These are phyloP conservation scores for Caenorhabditis inopinata DNA, from an alignment of 1,140 invertebrate species.

Conservation along the genomic window DNA sequence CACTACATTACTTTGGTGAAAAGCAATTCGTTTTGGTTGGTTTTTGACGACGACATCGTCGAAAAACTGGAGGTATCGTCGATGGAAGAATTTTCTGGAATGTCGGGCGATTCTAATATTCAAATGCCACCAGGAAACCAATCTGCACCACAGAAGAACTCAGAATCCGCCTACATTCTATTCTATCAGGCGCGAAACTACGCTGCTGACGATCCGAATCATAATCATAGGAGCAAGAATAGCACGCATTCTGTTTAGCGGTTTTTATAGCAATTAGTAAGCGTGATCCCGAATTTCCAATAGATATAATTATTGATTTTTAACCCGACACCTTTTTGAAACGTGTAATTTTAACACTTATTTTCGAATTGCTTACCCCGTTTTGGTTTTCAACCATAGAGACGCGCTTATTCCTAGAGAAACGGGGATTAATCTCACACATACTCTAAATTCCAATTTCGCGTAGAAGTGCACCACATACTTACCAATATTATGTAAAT, in stretches of 20 bases:
- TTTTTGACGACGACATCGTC: slow-evolving; percentile 99
- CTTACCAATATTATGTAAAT: slow-evolving; percentile 12
- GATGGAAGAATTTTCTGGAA: slow-evolving; percentile 98
- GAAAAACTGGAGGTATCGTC: slow-evolving; percentile 99
- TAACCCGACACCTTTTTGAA: neutral
- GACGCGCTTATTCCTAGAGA: neutral
- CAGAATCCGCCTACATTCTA: slow-evolving; percentile 97
- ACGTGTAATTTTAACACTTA: neutral
- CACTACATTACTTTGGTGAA: slow-evolving; percentile 99
- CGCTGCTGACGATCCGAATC: neutral
- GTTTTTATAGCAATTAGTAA: neutral
- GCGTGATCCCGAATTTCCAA: neutral
- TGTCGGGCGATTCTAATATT: slow-evolving; percentile 71
- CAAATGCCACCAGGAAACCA: slow-evolving; percentile 3
- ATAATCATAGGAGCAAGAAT: neutral
- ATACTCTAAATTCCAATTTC: neutral
- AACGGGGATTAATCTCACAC: neutral
- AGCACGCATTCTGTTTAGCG: neutral
- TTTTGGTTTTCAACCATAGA: neutral
- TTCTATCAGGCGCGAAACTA: slow-evolving; percentile 85
- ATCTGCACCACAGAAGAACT: slow-evolving; percentile 79
- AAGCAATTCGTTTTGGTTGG: slow-evolving; percentile 95
- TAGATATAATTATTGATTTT: neutral
- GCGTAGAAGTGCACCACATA: neutral
- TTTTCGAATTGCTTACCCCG: neutral